Evolutionary conservation across 1,140 invertebrate genomes (phyloP).

Genomic region (Linepithema humile): DNA sequence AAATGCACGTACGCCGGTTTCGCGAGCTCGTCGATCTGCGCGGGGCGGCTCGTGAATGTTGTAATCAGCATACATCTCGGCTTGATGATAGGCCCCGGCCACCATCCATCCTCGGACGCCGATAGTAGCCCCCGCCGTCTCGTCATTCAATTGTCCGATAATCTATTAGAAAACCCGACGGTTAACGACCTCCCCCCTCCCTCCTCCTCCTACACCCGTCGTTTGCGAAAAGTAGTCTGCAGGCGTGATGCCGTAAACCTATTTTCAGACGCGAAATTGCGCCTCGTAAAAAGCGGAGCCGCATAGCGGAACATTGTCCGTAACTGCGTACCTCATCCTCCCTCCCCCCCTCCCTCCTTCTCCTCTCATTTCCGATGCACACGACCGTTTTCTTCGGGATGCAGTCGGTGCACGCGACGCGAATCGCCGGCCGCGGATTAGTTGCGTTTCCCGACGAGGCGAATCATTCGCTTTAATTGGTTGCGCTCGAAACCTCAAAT

Average conservation of each 20-base stretch:
- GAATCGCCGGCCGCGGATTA: conserved; percentile 6
- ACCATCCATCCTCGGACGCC: conserved; percentile 14
- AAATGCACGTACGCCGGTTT: neutral
- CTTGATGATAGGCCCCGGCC: conserved; percentile 39
- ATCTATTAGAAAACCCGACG: conserved; percentile 31
- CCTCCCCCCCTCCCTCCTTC: neutral
- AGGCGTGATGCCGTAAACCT: conserved; percentile 50
- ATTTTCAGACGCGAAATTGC: conserved; percentile 50
- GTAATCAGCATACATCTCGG: conserved; percentile 33
- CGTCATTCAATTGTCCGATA: conserved; percentile 35
- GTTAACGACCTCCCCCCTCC: conserved; percentile 7
- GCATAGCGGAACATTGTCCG: conserved; percentile 42
- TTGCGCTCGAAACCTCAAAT: neutral
- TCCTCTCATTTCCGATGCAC: neutral
- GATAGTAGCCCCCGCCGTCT: conserved; percentile 20
- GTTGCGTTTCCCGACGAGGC: conserved; percentile 7
- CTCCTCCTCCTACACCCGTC: neutral
- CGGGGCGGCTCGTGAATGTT: conserved; percentile 13
- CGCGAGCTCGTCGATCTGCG: neutral
- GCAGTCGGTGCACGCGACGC: conserved; percentile 1
- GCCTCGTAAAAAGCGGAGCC: conserved; percentile 35
- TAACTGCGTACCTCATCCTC: neutral
- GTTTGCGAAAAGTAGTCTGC: conserved; percentile 26
- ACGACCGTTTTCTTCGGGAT: neutral
- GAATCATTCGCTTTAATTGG: conserved; percentile 34